Evolutionary conservation across 2,888 invertebrate species (phyloP).

Genomic region (Eilema sororculum): DNA sequence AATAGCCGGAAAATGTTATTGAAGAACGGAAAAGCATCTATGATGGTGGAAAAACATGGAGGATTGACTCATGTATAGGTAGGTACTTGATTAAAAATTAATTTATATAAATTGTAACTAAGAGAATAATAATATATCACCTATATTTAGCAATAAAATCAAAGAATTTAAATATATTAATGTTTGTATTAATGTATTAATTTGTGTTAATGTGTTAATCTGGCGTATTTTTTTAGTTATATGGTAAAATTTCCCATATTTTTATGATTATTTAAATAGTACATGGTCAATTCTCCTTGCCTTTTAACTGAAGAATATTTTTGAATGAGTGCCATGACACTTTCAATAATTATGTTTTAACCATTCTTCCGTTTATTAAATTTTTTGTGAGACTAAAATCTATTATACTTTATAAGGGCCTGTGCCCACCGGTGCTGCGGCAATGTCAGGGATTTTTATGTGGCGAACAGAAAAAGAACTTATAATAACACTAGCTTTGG

Average conservation of each 20-base stretch:
- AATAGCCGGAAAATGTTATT: slow-evolving; percentile 51
- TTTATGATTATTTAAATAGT: slow-evolving; percentile 13
- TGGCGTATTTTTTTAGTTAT: too few relatives aligned
- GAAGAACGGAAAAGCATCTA: background rate
- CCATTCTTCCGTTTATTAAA: slow-evolving; percentile 33
- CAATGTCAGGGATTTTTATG: background rate
- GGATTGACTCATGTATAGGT: background rate
- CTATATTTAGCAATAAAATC: background rate
- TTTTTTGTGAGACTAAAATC: slow-evolving; percentile 43
- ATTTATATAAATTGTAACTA: too few relatives aligned
- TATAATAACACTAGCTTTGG: background rate
- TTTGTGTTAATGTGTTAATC: too few relatives aligned
- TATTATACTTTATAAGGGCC: slow-evolving; percentile 46
- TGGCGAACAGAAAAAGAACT: background rate
- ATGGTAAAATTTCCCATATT: background rate
- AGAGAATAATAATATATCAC: background rate
- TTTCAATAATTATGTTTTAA: slow-evolving; percentile 29
- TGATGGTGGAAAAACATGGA: background rate
- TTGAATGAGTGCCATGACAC: slow-evolving; percentile 21
- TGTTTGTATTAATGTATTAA: too few relatives aligned
- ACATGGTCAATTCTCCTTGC: background rate
- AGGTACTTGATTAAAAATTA: background rate
- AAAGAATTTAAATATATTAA: too few relatives aligned
- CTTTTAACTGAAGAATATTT: background rate
- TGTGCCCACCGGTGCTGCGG: background rate